A percentile compares a stretch with the other conserved stretches of the same genome.
Evolutionary conservation across 2,113 vertebrate genomes (phyloP).

Genomic region (Neogobius melanostomus): DNA sequence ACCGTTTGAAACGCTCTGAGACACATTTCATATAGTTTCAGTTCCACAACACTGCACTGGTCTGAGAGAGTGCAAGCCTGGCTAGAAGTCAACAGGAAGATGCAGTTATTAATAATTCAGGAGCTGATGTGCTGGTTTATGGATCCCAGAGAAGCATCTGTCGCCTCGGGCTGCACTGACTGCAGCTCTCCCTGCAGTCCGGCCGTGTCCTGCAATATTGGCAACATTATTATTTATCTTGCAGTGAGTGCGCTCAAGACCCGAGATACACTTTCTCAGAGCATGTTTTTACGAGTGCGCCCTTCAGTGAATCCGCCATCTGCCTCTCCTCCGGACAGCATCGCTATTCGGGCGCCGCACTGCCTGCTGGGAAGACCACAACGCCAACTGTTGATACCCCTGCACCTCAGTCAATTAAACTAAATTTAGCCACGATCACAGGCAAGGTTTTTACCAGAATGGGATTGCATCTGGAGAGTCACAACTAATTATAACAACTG

Average conservation of each 20-base stretch:
- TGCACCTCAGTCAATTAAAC: conserved; percentile 13
- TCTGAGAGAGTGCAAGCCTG: background rate
- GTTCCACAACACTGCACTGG: background rate
- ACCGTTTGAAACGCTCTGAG: background rate
- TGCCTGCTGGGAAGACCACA: conserved; percentile 55
- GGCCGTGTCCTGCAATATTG: conserved; percentile 12
- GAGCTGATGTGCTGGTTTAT: conserved; percentile 36
- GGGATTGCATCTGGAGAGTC: too few relatives aligned
- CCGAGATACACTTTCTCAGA: conserved; percentile 42
- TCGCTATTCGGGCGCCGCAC: conserved; percentile 65
- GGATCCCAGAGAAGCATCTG: conserved; percentile 60
- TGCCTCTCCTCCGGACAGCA: conserved; percentile 65
- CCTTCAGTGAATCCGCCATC: conserved; percentile 68
- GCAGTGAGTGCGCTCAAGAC: conserved; percentile 26
- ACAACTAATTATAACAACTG: too few relatives aligned
- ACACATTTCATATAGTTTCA: background rate
- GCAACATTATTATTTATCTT: conserved; percentile 38
- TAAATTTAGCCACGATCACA: background rate
- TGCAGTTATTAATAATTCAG: conserved; percentile 56
- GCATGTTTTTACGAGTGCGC: conserved; percentile 44
- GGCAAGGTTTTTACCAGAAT: background rate
- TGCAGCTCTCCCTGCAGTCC: conserved; percentile 8
- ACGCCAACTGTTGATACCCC: conserved; percentile 69
- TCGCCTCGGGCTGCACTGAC: conserved; percentile 42
- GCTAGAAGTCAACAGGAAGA: conserved; percentile 7